Percentiles rank a stretch among this genome's conserved stretches.
These are phyloP conservation scores for Sebastiscus tertius DNA, from an alignment of 2,797 vertebrate species.

Conservation along the genomic window DNA sequence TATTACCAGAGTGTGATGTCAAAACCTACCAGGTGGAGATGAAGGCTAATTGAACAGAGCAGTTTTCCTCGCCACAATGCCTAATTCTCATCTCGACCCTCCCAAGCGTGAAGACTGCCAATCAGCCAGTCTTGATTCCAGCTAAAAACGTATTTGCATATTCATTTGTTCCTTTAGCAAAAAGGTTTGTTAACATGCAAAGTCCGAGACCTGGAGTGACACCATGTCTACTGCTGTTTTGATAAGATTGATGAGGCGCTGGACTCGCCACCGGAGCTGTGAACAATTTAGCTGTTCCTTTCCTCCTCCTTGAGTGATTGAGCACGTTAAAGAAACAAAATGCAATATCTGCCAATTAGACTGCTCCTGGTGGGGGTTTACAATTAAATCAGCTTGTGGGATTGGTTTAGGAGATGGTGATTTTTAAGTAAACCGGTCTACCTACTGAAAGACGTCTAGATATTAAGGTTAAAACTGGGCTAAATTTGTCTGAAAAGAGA, in stretches of 20 bases:
- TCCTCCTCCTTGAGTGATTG: constrained; percentile 20
- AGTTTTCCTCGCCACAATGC: constrained; percentile 31
- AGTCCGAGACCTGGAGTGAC: constrained; percentile 47
- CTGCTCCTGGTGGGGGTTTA: constrained; percentile 1
- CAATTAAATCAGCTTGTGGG: constrained; percentile 42
- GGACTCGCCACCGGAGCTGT: constrained; percentile 20
- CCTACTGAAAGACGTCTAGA: neutral
- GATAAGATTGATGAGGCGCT: constrained; percentile 75
- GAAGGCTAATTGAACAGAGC: constrained; percentile 64
- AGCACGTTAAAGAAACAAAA: constrained; percentile 30
- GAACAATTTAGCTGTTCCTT: constrained; percentile 15
- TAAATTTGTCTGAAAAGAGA: neutral
- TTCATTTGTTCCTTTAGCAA: constrained; percentile 58
- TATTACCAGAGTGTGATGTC: constrained; percentile 35
- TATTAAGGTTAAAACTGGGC: neutral
- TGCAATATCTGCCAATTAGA: constrained; percentile 38
- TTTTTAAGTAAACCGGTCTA: constrained; percentile 9
- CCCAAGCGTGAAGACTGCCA: constrained; percentile 65
- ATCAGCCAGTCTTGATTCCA: constrained; percentile 42
- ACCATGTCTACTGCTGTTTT: constrained; percentile 45
- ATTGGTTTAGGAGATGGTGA: neutral
- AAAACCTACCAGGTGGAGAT: constrained; percentile 53
- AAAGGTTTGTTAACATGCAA: constrained; percentile 69
- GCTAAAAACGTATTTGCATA: constrained; percentile 66
- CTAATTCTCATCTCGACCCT: constrained; percentile 52